These are phyloP conservation scores for Phaethon lepturus DNA, from an alignment of 2,113 vertebrate species.

Conservation along the genomic window DNA sequence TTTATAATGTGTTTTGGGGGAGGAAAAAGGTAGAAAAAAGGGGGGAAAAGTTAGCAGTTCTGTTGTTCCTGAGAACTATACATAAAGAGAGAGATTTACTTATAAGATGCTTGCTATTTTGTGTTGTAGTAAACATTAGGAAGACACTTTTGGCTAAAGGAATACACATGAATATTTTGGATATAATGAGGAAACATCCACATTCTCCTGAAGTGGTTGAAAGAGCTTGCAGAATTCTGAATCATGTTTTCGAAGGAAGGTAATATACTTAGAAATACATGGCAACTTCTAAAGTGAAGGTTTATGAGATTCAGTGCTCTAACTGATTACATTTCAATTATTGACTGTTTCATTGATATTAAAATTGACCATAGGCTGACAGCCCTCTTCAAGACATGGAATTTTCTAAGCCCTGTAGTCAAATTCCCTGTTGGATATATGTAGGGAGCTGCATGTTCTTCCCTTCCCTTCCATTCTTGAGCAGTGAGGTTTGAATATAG, in stretches of 20 bases:
- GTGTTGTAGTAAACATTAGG: slow-evolving; percentile 82
- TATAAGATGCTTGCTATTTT: background rate
- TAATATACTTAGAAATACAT: slow-evolving; percentile 25
- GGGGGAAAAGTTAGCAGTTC: background rate
- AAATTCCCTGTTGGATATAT: background rate
- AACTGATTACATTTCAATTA: background rate
- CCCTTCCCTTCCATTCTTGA: background rate
- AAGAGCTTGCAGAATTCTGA: slow-evolving; percentile 87
- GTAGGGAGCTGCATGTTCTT: background rate
- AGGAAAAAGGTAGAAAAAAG: fast-evolving
- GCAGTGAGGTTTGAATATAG: background rate
- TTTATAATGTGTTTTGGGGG: background rate
- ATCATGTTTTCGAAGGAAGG: slow-evolving; percentile 89
- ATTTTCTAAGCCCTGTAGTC: background rate
- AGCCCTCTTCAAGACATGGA: background rate
- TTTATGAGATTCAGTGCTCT: background rate
- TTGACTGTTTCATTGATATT: background rate
- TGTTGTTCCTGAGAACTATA: background rate
- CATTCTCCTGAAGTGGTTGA: slow-evolving; percentile 82
- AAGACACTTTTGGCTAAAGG: slow-evolving; percentile 87
- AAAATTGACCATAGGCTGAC: background rate
- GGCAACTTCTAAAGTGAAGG: background rate
- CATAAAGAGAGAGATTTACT: background rate
- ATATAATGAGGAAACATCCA: slow-evolving; percentile 89
- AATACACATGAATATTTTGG: slow-evolving; percentile 90